A percentile compares a stretch with the other conserved stretches of the same genome.
Conservation (phyloP, 2,888 invertebrate species). For the Dorcus parallelipipedus region DNA sequence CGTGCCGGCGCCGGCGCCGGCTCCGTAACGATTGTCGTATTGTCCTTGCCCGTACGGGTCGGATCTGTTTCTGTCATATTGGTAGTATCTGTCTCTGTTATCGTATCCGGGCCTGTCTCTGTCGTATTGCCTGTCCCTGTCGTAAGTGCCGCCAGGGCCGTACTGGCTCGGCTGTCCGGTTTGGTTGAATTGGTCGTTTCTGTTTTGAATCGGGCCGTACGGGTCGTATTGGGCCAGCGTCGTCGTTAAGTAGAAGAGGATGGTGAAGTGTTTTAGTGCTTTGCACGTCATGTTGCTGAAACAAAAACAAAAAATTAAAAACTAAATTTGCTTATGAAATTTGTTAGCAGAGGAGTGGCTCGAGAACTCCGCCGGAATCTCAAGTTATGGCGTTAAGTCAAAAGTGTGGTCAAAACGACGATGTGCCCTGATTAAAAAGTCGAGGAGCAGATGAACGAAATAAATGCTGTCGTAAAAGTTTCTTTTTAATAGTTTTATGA, state of each 20-base stretch:
- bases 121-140: conserved; percentile 9
- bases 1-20: background rate
- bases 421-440: too few species aligned
- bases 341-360: too few species aligned
- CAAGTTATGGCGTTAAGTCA: too few species aligned
- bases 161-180: conserved; percentile 4
- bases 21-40: background rate
- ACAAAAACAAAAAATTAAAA: conserved; percentile 5
- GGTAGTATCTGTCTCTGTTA: conserved; percentile 6
- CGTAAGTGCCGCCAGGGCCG: conserved; percentile 5
- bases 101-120: conserved; percentile 17
- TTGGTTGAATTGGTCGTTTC: conserved; percentile 11
- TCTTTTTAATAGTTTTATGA: too few species aligned
- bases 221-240: conserved; percentile 16
- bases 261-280: background rate
- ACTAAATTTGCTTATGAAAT: too few species aligned
- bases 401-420: too few species aligned
- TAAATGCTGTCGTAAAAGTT: too few species aligned
- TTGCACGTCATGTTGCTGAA: conserved; percentile 8
- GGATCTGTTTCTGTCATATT: conserved; percentile 7
- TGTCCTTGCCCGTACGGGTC: conserved; percentile 12
- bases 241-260: background rate
- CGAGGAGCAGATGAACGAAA: too few species aligned
- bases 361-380: too few species aligned
- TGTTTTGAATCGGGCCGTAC: conserved; percentile 13